Evolutionary conservation across 2,113 vertebrate species (phyloP).

Genomic region (Amblyornis subalaris): DNA sequence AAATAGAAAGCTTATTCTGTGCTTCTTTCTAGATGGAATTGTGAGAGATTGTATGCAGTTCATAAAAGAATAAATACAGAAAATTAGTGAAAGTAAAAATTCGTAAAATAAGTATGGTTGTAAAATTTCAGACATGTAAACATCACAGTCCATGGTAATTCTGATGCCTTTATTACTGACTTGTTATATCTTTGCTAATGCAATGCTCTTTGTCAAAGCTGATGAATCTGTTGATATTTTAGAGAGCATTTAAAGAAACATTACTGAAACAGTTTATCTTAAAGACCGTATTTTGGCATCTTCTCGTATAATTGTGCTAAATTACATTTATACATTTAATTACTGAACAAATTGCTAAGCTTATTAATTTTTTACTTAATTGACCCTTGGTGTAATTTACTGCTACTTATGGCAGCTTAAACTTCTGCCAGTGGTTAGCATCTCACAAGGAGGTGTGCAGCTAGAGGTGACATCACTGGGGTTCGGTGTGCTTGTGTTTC

Average conservation of each 20-base stretch:
- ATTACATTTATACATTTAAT: background rate
- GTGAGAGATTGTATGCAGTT: background rate
- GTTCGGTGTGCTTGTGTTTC: background rate
- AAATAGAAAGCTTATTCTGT: background rate
- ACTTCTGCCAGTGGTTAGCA: background rate
- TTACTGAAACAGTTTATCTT: background rate
- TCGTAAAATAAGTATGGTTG: background rate
- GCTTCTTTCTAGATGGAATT: background rate
- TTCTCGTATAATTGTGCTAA: background rate
- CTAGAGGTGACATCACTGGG: background rate
- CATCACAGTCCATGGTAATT: background rate
- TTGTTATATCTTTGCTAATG: background rate
- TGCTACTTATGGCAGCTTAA: background rate
- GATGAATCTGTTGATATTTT: constrained; percentile 10
- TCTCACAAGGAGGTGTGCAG: accelerated
- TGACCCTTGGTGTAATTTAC: background rate
- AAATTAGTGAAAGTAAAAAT: background rate
- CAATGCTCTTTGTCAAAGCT: background rate
- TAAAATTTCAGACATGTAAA: background rate
- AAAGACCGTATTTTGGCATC: background rate
- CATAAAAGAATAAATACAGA: background rate
- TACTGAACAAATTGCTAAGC: background rate
- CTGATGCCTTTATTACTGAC: background rate
- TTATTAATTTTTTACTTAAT: background rate
- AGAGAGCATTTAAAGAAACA: background rate